A percentile compares a stretch with the other conserved stretches of the same genome.
These are phyloP conservation scores for Anthopleura xanthogrammica DNA, from an alignment of 92 coral and sea anemone genomes.

Conservation along the genomic window DNA sequence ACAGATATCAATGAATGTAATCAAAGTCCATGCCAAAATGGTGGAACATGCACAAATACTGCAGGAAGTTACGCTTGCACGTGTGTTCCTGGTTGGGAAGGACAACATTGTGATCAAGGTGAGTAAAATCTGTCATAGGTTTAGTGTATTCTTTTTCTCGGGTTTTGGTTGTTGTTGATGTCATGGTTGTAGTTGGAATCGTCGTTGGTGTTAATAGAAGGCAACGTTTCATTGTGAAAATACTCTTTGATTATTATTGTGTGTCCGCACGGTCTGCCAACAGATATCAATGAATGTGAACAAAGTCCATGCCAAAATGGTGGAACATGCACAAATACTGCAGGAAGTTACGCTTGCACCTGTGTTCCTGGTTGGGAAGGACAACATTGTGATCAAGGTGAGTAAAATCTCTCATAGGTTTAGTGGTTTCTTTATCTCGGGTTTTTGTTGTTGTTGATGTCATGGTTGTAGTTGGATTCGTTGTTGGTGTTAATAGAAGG, in stretches of 20 bases:
- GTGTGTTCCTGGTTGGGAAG: constrained; percentile 31
- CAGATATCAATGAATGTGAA: no score
- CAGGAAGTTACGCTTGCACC: neutral
- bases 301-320: no score
- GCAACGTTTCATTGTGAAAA: constrained; percentile 11
- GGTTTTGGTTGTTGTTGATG: neutral
- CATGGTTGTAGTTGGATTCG: no score
- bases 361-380: constrained; percentile 1
- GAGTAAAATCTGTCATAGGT: neutral
- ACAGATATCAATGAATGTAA: constrained; percentile 37
- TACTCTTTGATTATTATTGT: no score
- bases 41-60: constrained; percentile 15
- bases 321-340: no score
- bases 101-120: constrained; percentile 30
- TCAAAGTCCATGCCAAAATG: constrained; percentile 21
- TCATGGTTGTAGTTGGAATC: neutral
- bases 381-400: neutral
- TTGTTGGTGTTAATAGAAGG: no score
- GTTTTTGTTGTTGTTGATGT: no score
- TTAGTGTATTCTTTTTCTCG: neutral
- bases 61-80: constrained; percentile 27
- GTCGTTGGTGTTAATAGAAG: no score
- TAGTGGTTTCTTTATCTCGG: no score
- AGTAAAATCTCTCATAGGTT: no score
- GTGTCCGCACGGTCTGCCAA: neutral